A percentile compares a stretch with the other conserved stretches of the same genome.
Evolutionary conservation across 2,113 vertebrate genomes (phyloP).

Genomic region (Suncus etruscus): DNA sequence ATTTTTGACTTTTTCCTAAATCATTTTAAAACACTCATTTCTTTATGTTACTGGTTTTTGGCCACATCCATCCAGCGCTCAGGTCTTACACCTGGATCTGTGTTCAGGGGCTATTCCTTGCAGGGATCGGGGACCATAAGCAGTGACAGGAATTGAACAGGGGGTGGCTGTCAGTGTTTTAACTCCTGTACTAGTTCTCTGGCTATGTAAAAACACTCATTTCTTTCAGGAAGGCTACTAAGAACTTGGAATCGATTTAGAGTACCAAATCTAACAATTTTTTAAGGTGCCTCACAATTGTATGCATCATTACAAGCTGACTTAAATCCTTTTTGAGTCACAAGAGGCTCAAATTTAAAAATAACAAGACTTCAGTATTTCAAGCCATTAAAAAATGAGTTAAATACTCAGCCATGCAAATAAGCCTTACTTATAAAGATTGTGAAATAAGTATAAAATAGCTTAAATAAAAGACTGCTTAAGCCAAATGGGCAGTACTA

Average conservation of each 20-base stretch:
- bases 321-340: conserved; percentile 62
- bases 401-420: conserved; percentile 21
- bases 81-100: too few relatives aligned
- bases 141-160: too few relatives aligned
- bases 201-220: conserved; percentile 5
- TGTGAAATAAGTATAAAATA: conserved; percentile 2
- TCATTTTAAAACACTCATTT: too few relatives aligned
- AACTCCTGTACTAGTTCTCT: too few relatives aligned
- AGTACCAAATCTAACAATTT: conserved; percentile 2
- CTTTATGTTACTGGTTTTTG: too few relatives aligned
- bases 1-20: too few relatives aligned
- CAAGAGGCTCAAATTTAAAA: conserved; percentile 19
- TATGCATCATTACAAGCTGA: conserved; percentile 49
- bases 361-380: conserved; percentile 1
- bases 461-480: conserved; percentile 31
- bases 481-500: conserved; percentile 26
- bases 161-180: too few relatives aligned
- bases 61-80: too few relatives aligned
- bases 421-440: conserved; percentile 64
- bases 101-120: too few relatives aligned
- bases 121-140: too few relatives aligned
- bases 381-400: conserved; percentile 38
- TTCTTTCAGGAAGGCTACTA: conserved; percentile 28
- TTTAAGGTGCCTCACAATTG: conserved; percentile 23
- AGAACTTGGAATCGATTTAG: conserved; percentile 14